Percentiles rank a stretch among this genome's conserved stretches.
Evolutionary conservation across 2,888 invertebrate genomes (phyloP).

Genomic region (Cheilosia variabilis): DNA sequence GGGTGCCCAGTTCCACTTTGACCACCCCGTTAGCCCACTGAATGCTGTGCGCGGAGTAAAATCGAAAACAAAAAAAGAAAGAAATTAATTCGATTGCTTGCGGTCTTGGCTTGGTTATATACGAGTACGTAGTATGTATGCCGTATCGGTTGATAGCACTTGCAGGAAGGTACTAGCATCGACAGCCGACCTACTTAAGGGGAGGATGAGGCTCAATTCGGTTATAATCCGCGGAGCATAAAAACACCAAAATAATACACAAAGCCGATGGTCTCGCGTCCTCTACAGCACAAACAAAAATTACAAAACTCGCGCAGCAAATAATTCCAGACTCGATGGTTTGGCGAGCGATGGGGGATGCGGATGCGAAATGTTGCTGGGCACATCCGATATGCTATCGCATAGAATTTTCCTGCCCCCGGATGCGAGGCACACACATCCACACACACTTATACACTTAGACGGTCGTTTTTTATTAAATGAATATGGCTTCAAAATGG

Average conservation of each 20-base stretch:
- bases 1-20: constrained; percentile 20
- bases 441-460: constrained; percentile 17
- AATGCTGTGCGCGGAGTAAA: constrained; percentile 8
- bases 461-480: constrained; percentile 63
- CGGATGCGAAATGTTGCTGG: constrained; percentile 71
- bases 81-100: constrained; percentile 69
- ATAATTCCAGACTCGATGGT: constrained; percentile 46
- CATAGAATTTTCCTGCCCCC: constrained; percentile 64
- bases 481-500: constrained; percentile 61
- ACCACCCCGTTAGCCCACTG: not conserved
- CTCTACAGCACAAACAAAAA: constrained; percentile 51
- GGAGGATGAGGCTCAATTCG: constrained; percentile 43
- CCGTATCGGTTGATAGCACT: constrained; percentile 63
- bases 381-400: constrained; percentile 72
- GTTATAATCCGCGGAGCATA: constrained; percentile 72
- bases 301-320: constrained; percentile 67
- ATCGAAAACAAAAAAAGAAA: constrained; percentile 33
- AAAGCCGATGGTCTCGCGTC: constrained; percentile 7
- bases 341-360: constrained; percentile 37
- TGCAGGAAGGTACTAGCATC: constrained; percentile 56
- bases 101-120: constrained; percentile 42
- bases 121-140: constrained; percentile 26
- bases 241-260: constrained; percentile 68
- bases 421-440: constrained; percentile 28
- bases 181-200: constrained; percentile 37